Base-by-base conservation (phyloP, 2,797 vertebrate species). In the Prionace glauca region DNA sequence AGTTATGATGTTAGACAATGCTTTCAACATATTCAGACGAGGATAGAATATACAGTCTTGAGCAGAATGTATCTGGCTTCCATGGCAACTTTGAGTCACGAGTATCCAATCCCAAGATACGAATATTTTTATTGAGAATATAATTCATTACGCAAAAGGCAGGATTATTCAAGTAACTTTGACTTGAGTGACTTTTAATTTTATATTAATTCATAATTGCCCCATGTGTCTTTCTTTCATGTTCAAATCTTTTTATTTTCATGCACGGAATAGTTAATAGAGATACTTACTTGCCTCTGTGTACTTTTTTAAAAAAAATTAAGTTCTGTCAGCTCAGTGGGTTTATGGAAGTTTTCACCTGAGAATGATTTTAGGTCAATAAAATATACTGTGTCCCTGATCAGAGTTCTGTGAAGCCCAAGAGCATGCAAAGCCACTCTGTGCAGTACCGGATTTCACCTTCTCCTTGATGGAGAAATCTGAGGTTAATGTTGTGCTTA, bases 171-270 rank as follows among this genome's bases (percentile, higher is more conserved):
- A 41, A 67, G 36, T 24, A 91, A 92, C 62, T 84, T 20, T 92
- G 24, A 60, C 90, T 36, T 67, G 65, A 90, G n/a, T 90, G 60
- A 90, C 56, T 90, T 60, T 60, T 88, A 88, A 88, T 88, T 50
- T 88, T 56, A 20, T n/a, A n/a, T 92, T 92, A 92, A 92, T 69
- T 36, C 36, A 67, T 92, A 92, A 92, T 92, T 41, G 36, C 10
- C 60, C 90, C 62, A 92, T 41, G 62, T 18, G 14, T 92, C 62
- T 92, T 36, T 69, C n/a, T 67, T 67, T 84, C 36, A 36, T 92
- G n/a, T 41, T 92, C 9, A 12, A 92, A 67, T 92, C 62, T 69
- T 32, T 41, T 91, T 91, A 91, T 92, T 92, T 92, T 92, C 29
- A 92, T 36, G 62, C n/a, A 67, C 11, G n/a, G 90, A 92, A 67